A percentile compares a stretch with the other conserved stretches of the same genome.
These are phyloP conservation scores for Nipponacmea schrenckii DNA, from an alignment of 2,888 invertebrate species.

Conservation along the genomic window DNA sequence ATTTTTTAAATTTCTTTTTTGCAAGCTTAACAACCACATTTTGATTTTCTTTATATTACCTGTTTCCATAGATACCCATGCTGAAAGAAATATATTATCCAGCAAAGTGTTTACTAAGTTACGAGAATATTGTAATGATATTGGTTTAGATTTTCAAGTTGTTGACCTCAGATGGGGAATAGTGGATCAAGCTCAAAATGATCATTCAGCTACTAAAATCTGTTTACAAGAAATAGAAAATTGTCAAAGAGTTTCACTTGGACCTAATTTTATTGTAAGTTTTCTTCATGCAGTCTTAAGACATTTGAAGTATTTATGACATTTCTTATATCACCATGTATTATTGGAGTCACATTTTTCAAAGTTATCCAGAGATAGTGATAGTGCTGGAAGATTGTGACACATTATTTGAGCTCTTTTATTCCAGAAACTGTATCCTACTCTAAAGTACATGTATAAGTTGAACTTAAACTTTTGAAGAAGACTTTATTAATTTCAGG, in stretches of 20 bases:
- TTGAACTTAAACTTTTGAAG: background rate
- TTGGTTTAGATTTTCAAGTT: conserved; percentile 60
- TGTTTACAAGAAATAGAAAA: conserved; percentile 61
- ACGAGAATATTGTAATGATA: conserved; percentile 46
- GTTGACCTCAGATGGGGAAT: conserved; percentile 67
- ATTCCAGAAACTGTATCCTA: background rate
- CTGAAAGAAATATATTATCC: conserved; percentile 59
- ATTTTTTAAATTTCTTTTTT: too few relatives aligned
- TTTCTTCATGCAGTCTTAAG: too few relatives aligned
- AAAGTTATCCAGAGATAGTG: too few relatives aligned
- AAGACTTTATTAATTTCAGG: conserved; percentile 26
- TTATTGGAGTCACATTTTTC: too few relatives aligned
- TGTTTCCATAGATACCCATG: conserved; percentile 51
- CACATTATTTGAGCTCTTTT: too few relatives aligned
- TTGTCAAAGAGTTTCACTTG: conserved; percentile 59
- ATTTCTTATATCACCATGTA: too few relatives aligned
- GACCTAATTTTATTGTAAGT: conserved; percentile 64
- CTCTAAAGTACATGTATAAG: background rate
- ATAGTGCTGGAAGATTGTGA: too few relatives aligned
- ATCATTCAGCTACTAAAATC: conserved; percentile 58
- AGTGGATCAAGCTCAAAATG: conserved; percentile 58
- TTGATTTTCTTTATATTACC: too few relatives aligned
- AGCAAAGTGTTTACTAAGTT: conserved; percentile 54
- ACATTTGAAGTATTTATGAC: too few relatives aligned
- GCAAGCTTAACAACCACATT: too few relatives aligned